phyloP scores from a whole-genome alignment of 2,113 vertebrate species.

The Pandion haliaetus region DNA sequence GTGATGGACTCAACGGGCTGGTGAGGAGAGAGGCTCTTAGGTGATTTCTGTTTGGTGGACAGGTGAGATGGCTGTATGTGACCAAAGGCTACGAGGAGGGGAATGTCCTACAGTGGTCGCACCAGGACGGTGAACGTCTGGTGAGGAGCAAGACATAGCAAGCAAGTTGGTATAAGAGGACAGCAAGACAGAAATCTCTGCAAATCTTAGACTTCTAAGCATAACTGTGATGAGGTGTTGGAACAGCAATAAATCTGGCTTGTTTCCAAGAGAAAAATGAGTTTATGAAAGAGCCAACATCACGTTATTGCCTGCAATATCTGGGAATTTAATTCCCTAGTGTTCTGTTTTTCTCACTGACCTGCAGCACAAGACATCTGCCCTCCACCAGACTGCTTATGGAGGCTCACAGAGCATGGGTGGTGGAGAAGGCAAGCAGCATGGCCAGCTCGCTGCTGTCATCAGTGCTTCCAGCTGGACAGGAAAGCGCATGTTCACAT shows the following conservation, averaged over 20 bases:
- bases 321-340: background rate
- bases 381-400: background rate
- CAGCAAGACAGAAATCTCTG: background rate
- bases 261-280: background rate
- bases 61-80: background rate
- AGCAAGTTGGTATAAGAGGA: background rate
- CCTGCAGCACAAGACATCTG: background rate
- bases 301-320: background rate
- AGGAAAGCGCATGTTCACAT: fast-evolving
- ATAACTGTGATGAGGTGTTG: background rate
- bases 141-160: background rate
- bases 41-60: background rate
- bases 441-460: fast-evolving
- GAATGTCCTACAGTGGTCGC: background rate
- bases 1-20: background rate
- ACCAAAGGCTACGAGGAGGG: background rate
- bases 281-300: background rate
- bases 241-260: background rate
- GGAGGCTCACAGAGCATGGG: fast-evolving
- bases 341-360: background rate
- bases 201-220: background rate
- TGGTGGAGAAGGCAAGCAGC: background rate
- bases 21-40: background rate
- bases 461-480: background rate
- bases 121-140: background rate